Base-by-base conservation (phyloP, 2,888 invertebrate species). In the Hyppa rectilinea region DNA sequence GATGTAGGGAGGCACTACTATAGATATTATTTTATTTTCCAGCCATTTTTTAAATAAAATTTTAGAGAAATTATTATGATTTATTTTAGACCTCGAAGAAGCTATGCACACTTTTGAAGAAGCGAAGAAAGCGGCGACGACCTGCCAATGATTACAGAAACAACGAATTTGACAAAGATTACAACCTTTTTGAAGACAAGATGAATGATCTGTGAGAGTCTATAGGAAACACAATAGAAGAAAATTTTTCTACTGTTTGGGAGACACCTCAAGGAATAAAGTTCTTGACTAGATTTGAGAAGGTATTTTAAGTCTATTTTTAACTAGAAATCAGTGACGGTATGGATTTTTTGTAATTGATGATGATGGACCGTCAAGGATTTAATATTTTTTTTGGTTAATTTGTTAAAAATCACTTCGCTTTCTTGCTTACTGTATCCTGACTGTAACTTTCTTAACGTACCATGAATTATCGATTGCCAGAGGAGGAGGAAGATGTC, bases 81-180 rank as follows among this genome's bases (percentile, higher is more conserved):
- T 45, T 63, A 65, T 84, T 82, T 52, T 74, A 97, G 98, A 98
- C 64, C 95, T 99, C 60, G 99, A 99, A 87, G 98, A 98, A 86
- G 98, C 98, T 0, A 97, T 98, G 69, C 97, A 97, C 87, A 97
- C 97, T 6, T 99, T 99, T 86, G 97, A 98, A 73, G 98, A 98
- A 91, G 97, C 98, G 0, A 98, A 98, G 87, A 97, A 97, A 74
- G 96, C 97, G 0, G 98, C 99, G 3, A 98, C 98, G 17, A 98
- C 97, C 40, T 98, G 98, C 90, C 97, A 97, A 38, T 99, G 99
- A 99, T 92, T 98, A 99, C 88, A 96, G 98, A 69, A 98, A 99
- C 91, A 95, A 96, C 1, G 98, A 98, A 68, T 99, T 99, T 86
- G 98, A 99, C 87, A 96, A 96, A 34, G 99, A 99, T 91, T 99